A percentile compares a stretch with the other conserved stretches of the same genome.
phyloP scores from a whole-genome alignment of 2,888 invertebrate genomes.

The Philhelius pedissequus region DNA sequence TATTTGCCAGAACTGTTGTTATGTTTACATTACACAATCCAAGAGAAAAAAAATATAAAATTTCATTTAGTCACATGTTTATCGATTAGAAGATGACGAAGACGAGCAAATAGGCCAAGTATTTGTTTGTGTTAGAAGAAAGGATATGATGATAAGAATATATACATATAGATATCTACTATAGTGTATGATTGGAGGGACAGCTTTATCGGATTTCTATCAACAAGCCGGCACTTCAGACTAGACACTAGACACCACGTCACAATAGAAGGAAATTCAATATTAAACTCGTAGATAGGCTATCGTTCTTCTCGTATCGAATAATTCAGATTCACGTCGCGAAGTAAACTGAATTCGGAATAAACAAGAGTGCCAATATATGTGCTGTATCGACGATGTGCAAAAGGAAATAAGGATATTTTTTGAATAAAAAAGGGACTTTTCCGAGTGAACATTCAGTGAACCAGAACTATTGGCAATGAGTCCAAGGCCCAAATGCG shows the following conservation, averaged over 20 bases:
- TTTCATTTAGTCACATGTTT: not conserved
- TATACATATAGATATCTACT: no score
- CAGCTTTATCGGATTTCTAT: slow-evolving; percentile 10
- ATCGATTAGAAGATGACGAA: not conserved
- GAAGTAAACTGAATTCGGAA: slow-evolving; percentile 1
- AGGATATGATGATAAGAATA: not conserved
- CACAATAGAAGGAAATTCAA: not conserved
- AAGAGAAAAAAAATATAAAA: not conserved
- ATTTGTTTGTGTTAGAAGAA: not conserved
- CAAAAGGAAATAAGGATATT: not conserved
- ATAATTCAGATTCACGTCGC: not conserved
- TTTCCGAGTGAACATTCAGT: not conserved
- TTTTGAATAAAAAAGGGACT: not conserved
- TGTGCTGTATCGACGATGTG: no score
- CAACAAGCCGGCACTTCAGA: slow-evolving; percentile 3
- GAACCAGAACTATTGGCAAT: no score
- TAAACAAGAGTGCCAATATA: not conserved
- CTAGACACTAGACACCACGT: not conserved
- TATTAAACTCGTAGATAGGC: not conserved
- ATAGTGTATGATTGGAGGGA: not conserved
- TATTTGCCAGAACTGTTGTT: not conserved
- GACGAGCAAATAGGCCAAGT: not conserved
- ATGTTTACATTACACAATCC: no score
- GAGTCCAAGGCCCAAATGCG: not conserved
- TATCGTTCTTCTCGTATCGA: not conserved